phyloP scores from a whole-genome alignment of 1,140 invertebrate genomes.

The Cotesia vestalis region DNA sequence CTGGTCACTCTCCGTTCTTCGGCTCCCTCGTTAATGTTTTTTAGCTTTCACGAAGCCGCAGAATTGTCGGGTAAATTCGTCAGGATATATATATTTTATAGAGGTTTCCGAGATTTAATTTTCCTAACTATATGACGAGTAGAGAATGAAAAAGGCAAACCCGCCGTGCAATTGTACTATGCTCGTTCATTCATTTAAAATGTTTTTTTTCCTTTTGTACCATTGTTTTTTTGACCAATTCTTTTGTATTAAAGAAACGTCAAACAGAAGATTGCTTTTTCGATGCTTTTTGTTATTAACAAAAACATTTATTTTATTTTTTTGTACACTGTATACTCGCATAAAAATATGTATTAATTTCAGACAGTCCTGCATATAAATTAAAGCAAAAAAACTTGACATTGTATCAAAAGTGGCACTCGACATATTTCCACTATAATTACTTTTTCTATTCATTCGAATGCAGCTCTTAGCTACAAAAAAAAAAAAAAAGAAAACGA shows the following conservation, averaged over 20 bases:
- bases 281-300: constrained; percentile 13
- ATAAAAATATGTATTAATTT: neutral
- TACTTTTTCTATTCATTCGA: too few relatives aligned
- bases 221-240: constrained; percentile 1
- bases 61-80: constrained; percentile 22
- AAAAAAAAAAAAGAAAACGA: constrained; percentile 24
- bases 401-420: too few relatives aligned
- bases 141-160: too few relatives aligned
- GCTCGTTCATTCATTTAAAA: constrained; percentile 11
- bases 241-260: constrained; percentile 24
- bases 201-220: neutral
- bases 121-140: constrained; percentile 1
- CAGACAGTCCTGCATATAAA: too few relatives aligned
- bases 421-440: too few relatives aligned
- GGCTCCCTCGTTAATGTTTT: constrained; percentile 15
- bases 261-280: constrained; percentile 32
- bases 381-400: too few relatives aligned
- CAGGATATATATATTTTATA: constrained; percentile 27
- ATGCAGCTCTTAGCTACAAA: neutral
- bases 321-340: neutral
- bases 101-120: constrained; percentile 37
- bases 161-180: neutral
- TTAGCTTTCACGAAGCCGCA: constrained; percentile 32
- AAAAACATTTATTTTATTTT: constrained; percentile 27
- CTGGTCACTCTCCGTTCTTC: constrained; percentile 18